Base-by-base conservation (phyloP, 2,888 invertebrate genomes). In the Nudaria mundana region DNA sequence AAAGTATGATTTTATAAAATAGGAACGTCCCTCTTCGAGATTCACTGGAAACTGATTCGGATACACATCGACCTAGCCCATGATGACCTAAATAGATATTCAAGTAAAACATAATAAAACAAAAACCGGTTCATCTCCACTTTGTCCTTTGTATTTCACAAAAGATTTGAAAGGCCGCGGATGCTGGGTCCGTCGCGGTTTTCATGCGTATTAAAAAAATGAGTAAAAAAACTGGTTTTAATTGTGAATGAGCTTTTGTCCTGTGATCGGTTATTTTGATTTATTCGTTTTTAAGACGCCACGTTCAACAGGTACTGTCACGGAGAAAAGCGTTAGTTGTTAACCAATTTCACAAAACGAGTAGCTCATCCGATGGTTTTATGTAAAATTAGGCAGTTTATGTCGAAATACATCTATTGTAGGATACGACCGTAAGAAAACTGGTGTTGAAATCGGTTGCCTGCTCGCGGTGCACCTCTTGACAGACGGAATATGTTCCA, bases 241-340 rank as follows among this genome's bases (percentile, higher is more conserved):
- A 69, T 67, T 62, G 56, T 78, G 78, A 81, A 83, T 81, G 76
- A 76, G 76, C 81, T 76, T 80, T 88, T 87, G 87, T 84, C 51
- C 69, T 44, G 66, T 70, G 80, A 86, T 86, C 85, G 84, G 84
- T 81, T 84, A 81, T 86, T 85, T 84, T 88, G 85, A 87, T 87
- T 87, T 88, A 87, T 87, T 83, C 81, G 80, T 83, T 87, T 86
- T 88, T 86, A 78, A 69, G 77, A 70, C 47, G 59, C 63, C 63
- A 45, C 63, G 74, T 57, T 86, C 87, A 88, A 86, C 87, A 87
- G 86, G 87, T 87, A 86, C 76, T 54, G 69, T 54, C 52, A 61
- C 3, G 51, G 5, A n/a, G 43, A 62, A 56, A 77, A 75, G 69
- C 67, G 67, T 40, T 62, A 18, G 30, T 20, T n/a, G n/a, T n/a